phyloP scores from a whole-genome alignment of 2,797 vertebrate species.

The Tapera naevia region DNA sequence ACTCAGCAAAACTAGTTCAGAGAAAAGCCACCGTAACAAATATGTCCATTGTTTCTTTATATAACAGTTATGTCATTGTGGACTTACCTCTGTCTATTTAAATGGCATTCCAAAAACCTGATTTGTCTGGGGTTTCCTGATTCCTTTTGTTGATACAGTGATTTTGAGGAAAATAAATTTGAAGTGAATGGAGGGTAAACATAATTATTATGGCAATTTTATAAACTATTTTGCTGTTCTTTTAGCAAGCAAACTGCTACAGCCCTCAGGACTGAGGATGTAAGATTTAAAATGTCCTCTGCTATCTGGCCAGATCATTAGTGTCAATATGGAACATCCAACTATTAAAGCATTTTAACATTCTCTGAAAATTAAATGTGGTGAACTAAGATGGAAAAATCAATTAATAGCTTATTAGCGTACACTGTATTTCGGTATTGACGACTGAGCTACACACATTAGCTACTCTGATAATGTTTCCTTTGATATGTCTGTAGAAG shows the following conservation, averaged over 20 bases:
- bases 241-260: constrained; percentile 12
- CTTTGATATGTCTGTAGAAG: constrained; percentile 2
- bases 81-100: background rate
- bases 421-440: constrained; percentile 67
- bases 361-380: constrained; percentile 71
- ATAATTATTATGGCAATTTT: background rate
- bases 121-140: background rate
- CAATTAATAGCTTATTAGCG: constrained; percentile 78
- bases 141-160: background rate
- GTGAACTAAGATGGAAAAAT: constrained; percentile 72
- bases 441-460: constrained; percentile 28
- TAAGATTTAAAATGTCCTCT: constrained; percentile 40
- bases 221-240: background rate
- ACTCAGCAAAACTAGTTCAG: background rate
- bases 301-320: constrained; percentile 70
- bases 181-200: background rate
- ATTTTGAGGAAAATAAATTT: background rate
- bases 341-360: constrained; percentile 66
- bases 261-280: background rate
- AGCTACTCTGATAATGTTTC: background rate
- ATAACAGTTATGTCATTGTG: background rate
- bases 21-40: background rate
- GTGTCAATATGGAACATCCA: constrained; percentile 48
- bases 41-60: background rate
- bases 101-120: background rate